Conservation (phyloP, 2,888 invertebrate genomes). For the Pimpla rufipes region DNA sequence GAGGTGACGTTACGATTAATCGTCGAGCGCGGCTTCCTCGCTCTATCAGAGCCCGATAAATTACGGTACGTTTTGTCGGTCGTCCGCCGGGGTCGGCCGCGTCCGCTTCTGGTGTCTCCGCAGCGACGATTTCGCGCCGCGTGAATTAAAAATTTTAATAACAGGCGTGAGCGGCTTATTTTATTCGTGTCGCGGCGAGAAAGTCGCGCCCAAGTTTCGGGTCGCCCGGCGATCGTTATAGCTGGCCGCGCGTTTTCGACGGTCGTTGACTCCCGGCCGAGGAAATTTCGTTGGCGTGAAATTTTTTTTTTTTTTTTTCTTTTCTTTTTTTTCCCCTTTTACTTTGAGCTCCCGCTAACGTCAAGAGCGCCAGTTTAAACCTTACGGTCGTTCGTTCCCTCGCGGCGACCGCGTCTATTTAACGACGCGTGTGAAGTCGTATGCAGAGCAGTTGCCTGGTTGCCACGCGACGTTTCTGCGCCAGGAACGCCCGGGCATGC, state of each 20-base stretch:
- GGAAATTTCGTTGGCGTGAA: conserved; percentile 39
- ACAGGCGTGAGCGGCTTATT: background rate
- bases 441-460: conserved; percentile 20
- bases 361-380: background rate
- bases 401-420: conserved; percentile 13
- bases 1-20: conserved; percentile 47
- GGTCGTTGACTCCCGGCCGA: conserved; percentile 39
- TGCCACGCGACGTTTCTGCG: conserved; percentile 17
- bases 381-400: background rate
- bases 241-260: conserved; percentile 16
- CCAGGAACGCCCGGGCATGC: conserved; percentile 12
- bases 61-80: conserved; percentile 44
- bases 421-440: conserved; percentile 45
- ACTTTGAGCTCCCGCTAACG: conserved; percentile 6
- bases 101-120: background rate
- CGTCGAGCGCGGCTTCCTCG: conserved; percentile 18
- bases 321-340: conserved; percentile 13
- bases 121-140: background rate
- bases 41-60: conserved; percentile 43
- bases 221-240: background rate
- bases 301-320: too few relatives aligned
- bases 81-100: conserved; percentile 47
- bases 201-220: background rate
- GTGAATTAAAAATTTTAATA: conserved; percentile 17
- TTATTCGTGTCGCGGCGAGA: background rate